These are phyloP conservation scores for Elysia chlorotica DNA, from an alignment of 1,140 invertebrate species.

Conservation along the genomic window DNA sequence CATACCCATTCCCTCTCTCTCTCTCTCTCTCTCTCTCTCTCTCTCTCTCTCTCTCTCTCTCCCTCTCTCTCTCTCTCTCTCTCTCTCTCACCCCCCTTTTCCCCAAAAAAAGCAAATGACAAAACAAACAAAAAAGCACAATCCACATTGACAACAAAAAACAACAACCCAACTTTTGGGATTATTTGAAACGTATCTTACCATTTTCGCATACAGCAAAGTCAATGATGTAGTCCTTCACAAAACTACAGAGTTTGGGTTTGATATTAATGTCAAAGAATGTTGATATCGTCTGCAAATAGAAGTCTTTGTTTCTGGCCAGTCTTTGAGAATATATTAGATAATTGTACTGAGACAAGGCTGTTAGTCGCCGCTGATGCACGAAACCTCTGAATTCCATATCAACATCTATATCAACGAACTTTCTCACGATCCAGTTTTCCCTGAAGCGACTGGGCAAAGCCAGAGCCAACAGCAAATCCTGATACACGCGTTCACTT, in stretches of 20 bases:
- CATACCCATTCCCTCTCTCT: neutral
- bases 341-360: constrained; percentile 55
- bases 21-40: neutral
- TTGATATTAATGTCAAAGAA: constrained; percentile 36
- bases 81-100: no score
- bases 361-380: constrained; percentile 32
- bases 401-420: constrained; percentile 50
- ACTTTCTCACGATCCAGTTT: constrained; percentile 49
- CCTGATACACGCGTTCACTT: constrained; percentile 54
- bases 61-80: neutral
- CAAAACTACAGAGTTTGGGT: constrained; percentile 36
- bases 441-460: constrained; percentile 42
- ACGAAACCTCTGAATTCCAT: constrained; percentile 57
- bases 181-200: constrained; percentile 10
- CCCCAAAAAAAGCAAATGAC: no score
- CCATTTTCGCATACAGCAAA: constrained; percentile 47
- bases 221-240: constrained; percentile 45
- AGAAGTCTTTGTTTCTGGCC: constrained; percentile 26
- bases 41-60: neutral
- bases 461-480: constrained; percentile 42
- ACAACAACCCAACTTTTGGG: no score
- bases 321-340: constrained; percentile 44
- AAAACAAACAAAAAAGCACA: no score
- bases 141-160: no score
- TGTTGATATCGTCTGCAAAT: constrained; percentile 23